These are phyloP conservation scores for Vollenhovia emeryi DNA, from an alignment of 1,140 invertebrate genomes.

Conservation along the genomic window DNA sequence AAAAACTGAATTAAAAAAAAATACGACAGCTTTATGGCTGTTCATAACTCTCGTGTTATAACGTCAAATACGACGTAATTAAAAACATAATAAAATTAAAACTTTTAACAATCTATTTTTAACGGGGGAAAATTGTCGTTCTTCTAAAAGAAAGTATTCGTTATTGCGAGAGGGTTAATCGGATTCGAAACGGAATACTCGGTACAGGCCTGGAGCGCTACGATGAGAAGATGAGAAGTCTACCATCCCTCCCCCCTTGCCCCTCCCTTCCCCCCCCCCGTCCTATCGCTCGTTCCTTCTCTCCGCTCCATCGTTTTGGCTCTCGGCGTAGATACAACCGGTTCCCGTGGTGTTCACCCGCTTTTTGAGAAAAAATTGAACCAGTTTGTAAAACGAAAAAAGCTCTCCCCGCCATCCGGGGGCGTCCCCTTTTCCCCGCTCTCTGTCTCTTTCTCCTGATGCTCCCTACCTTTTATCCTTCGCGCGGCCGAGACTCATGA, in stretches of 20 bases:
- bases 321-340: constrained; percentile 81
- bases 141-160: constrained; percentile 16
- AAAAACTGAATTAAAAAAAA: constrained; percentile 30
- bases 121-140: constrained; percentile 8
- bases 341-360: constrained; percentile 84
- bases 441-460: constrained; percentile 55
- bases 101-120: constrained; percentile 45
- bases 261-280: neutral
- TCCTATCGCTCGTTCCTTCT: constrained; percentile 28
- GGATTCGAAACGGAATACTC: constrained; percentile 47
- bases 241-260: constrained; percentile 67
- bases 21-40: constrained; percentile 9
- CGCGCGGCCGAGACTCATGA: constrained; percentile 71
- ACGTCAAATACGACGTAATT: constrained; percentile 23
- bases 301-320: constrained; percentile 59
- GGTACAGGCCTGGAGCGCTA: constrained; percentile 58
- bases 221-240: constrained; percentile 32
- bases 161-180: constrained; percentile 43
- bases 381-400: constrained; percentile 86
- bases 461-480: constrained; percentile 45
- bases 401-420: constrained; percentile 77
- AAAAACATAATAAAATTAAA: constrained; percentile 30
- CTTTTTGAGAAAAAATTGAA: constrained; percentile 86
- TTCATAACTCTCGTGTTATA: constrained; percentile 22
- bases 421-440: constrained; percentile 29